These are phyloP conservation scores for Noctua fimbriata DNA, from an alignment of 2,888 invertebrate species.

Conservation along the genomic window DNA sequence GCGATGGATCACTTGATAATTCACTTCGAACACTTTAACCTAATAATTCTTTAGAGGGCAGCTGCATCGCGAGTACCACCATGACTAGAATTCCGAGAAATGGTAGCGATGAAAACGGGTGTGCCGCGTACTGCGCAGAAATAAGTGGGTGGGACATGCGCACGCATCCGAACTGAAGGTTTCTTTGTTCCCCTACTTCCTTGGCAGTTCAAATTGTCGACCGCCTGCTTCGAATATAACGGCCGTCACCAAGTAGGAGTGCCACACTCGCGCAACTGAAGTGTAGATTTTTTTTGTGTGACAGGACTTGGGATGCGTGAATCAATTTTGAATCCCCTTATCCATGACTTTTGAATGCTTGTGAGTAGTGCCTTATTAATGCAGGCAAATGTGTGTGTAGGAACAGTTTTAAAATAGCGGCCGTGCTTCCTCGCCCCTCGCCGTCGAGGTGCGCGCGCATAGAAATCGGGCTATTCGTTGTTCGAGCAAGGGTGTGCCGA, in stretches of 20 bases:
- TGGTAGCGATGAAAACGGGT: constrained; percentile 37
- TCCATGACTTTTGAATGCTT: background rate
- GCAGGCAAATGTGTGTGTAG: background rate
- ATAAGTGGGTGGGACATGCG: constrained; percentile 18
- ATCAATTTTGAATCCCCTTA: background rate
- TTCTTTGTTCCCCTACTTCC: constrained; percentile 2
- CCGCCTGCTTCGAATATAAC: constrained; percentile 2
- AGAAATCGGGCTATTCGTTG: background rate
- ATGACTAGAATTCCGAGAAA: constrained; percentile 40
- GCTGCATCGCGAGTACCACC: constrained; percentile 6
- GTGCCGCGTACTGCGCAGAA: background rate
- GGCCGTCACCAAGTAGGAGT: background rate
- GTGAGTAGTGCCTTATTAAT: background rate
- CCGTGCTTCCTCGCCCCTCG: background rate
- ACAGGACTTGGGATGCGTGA: background rate
- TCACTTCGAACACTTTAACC: background rate
- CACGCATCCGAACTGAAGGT: constrained; percentile 32
- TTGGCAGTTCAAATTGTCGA: constrained; percentile 20
- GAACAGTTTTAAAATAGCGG: constrained; percentile 41
- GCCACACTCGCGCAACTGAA: background rate
- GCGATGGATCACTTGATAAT: constrained; percentile 4
- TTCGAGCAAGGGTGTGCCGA: background rate
- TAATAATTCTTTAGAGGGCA: background rate
- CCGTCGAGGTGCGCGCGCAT: constrained; percentile 26
- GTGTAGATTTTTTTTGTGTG: background rate